Evolutionary conservation across 2,888 invertebrate genomes (phyloP), one percentile per base, ranked within the genome.

Genomic region (Zhengitettix transpicula): DNA sequence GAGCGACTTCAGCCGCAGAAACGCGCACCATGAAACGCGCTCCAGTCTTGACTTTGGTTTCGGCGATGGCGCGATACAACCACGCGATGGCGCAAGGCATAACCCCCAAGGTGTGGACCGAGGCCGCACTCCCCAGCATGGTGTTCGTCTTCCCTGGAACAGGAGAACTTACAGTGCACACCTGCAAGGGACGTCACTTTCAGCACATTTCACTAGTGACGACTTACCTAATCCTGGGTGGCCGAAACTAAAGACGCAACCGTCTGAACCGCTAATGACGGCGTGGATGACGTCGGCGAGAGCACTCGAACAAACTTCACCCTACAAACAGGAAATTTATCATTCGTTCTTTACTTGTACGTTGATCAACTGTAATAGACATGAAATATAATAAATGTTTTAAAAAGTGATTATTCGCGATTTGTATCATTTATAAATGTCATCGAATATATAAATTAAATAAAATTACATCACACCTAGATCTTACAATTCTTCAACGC

Each of bases 41-140:
- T n/a, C 47, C 47, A 3, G 47, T 47, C 14, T n/a, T 28, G 28
- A 28, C 28, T 28, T 89, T 82, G 71, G 92, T 89, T 73, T 95
- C 95, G 65, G 88, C 85, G 68, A 96, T 94, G 55, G 94, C 90
- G 58, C 90, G 84, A 76, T 93, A 97, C 61, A 97, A 81, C 97
- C 97, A 97, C 42, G 94, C 82, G 68, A 97, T 93, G 65, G 95
- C 95, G 71, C 92, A 91, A 0, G 96, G 95, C 63, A 96, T 88
- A n/a, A 91, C 85, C 28, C 96, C 96, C 61, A 95, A 75, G 56
- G 82, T 81, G 68, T 82, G 80, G 44, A 81, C 77, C 5, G 82
- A 79, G 62, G 85, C 85, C 59, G 87, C 81, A 66, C 81, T 81
- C 67, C 92, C 92, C 73, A 91, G 72, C 88, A 92, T 89, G 65